phyloP scores from a whole-genome alignment of 2,888 invertebrate species.

The Agriopis aurantiaria region DNA sequence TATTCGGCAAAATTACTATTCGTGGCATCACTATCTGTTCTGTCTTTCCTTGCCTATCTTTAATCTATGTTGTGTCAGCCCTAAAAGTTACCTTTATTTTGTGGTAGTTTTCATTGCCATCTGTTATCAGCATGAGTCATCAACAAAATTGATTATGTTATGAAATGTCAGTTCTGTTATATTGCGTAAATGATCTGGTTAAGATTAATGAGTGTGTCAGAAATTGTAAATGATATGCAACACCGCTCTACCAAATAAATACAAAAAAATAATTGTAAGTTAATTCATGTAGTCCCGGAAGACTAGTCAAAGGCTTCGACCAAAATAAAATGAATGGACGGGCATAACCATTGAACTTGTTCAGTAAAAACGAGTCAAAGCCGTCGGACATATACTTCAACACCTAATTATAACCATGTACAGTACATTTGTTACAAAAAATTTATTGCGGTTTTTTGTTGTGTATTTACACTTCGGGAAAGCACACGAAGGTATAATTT shows the following conservation, averaged over 20 bases:
- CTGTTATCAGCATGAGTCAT: conserved; percentile 35
- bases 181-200: conserved; percentile 24
- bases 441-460: too few species aligned
- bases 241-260: background rate
- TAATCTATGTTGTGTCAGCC: background rate
- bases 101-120: conserved; percentile 16
- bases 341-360: too few species aligned
- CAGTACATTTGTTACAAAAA: too few species aligned
- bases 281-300: background rate
- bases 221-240: conserved; percentile 20
- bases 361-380: too few species aligned
- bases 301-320: too few species aligned
- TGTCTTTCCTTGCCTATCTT: background rate
- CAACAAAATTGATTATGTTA: conserved; percentile 35
- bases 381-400: too few species aligned
- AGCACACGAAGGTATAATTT: too few species aligned
- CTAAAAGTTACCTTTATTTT: conserved; percentile 16
- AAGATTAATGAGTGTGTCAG: conserved; percentile 31
- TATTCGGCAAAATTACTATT: too few species aligned
- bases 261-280: background rate
- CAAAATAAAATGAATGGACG: too few species aligned
- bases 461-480: too few species aligned
- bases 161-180: conserved; percentile 35
- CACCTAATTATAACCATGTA: too few species aligned
- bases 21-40: too few species aligned